Evolutionary conservation across 2,888 invertebrate genomes (phyloP), one percentile per base, ranked within the genome.

Genomic region (Cephus pygmeus): DNA sequence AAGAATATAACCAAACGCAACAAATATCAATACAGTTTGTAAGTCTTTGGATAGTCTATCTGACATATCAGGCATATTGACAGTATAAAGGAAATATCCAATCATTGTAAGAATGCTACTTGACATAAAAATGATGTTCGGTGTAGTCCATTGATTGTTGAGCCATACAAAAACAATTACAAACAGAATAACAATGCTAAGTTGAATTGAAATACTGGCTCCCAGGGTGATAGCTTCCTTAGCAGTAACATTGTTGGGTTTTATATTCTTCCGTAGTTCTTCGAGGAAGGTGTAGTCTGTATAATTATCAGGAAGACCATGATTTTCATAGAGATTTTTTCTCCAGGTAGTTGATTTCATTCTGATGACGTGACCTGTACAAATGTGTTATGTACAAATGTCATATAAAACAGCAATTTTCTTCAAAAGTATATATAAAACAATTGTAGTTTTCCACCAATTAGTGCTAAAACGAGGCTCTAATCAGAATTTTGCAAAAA

Each of bases 261-360:
- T 94, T 23, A 97, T 92, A 91, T 98, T 98, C 87, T 96, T 98
- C 79, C 94, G 94, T 33, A 99, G 89, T 83, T 98, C 97, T 87
- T 96, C 94, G 2, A 99, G 92, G 90, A 99, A 99, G 73, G 96
- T 95, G 34, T 93, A 93, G 89, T 98, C 97, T 0, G 98, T 98
- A 89, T 98, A 98, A 91, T 98, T 98, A 91, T 99, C 99, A 0
- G 98, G 96, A 81, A 96, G 96, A 33, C 95, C 96, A 79, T 96
- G 94, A 88, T 97, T 96, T 90, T 97, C 96, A 88, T 98, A 99
- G 31, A 99, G 92, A 87, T 97, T 96, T 92, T 98, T 98, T 84
- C 94, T 94, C 98, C 98, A 98, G 85, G 81, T 92, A 91, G 83
- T 93, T 91, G 87, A 93, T 90, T 80, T 92, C 92, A 86, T 93